Conservation (phyloP, 1,140 invertebrate species). For the Zaprionus capensis region DNA sequence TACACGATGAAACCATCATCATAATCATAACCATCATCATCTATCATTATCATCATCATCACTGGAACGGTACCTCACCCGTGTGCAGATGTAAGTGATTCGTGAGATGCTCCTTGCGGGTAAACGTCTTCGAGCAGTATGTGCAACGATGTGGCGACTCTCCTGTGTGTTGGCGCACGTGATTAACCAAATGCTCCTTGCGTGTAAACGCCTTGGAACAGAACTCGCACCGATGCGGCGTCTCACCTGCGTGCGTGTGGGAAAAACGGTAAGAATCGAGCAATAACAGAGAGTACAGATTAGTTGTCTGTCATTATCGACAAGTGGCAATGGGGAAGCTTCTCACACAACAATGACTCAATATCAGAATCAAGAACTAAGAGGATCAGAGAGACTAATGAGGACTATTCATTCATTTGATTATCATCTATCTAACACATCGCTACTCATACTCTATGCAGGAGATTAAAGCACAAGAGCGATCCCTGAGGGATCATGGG, state of each 20-base stretch:
- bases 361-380: neutral
- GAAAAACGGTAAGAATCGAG: slow-evolving; percentile 5
- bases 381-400: neutral
- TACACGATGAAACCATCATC: neutral
- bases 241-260: slow-evolving; percentile 2
- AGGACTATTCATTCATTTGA: neutral
- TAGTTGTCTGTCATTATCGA: slow-evolving; percentile 3
- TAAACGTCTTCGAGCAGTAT: slow-evolving; percentile 91
- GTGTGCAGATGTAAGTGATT: slow-evolving; percentile 91
- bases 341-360: slow-evolving; percentile 86
- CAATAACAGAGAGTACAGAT: slow-evolving; percentile 5
- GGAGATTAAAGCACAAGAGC: slow-evolving; percentile 90
- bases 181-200: slow-evolving; percentile 91
- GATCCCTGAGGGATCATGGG: slow-evolving; percentile 91
- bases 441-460: slow-evolving; percentile 88
- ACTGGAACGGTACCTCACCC: slow-evolving; percentile 85
- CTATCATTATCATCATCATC: neutral
- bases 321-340: neutral
- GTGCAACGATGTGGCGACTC: slow-evolving; percentile 95
- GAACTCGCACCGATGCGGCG: slow-evolving; percentile 90
- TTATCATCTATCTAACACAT: slow-evolving; percentile 88
- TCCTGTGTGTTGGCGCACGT: slow-evolving; percentile 91
- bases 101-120: slow-evolving; percentile 95
- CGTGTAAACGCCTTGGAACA: slow-evolving; percentile 93
- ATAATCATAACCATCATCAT: neutral